Evolutionary conservation across 2,797 vertebrate species (phyloP).

Genomic region (Ctenochaetus hawaiiensis): DNA sequence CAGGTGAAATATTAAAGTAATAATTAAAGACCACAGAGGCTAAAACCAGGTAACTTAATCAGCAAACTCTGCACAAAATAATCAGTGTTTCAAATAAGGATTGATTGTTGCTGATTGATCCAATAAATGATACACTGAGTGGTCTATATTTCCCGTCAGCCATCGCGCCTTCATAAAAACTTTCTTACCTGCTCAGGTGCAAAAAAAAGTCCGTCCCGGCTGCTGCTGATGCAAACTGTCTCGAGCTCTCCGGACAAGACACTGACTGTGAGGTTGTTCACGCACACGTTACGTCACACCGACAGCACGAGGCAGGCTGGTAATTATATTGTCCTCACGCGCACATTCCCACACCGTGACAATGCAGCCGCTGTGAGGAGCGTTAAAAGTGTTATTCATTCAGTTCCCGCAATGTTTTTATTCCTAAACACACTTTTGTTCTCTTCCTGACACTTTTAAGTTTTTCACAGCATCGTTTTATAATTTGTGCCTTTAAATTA

Average conservation of each 20-base stretch:
- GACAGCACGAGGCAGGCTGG: conserved; percentile 42
- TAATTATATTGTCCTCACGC: conserved; percentile 59
- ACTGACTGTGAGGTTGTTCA: not conserved
- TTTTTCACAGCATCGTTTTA: not conserved
- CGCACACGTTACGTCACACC: conserved; percentile 9
- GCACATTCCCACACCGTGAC: conserved; percentile 48
- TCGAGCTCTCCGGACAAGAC: not conserved
- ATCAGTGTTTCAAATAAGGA: not conserved
- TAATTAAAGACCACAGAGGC: not conserved
- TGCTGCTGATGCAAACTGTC: not conserved
- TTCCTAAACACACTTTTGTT: not conserved
- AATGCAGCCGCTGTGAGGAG: not conserved
- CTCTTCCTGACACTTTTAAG: no score
- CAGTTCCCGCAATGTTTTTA: not conserved
- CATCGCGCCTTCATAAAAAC: no score
- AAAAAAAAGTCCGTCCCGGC: not conserved
- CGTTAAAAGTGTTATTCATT: not conserved
- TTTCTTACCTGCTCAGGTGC: no score
- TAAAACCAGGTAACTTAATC: not conserved
- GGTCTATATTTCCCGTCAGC: no score
- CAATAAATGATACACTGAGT: no score
- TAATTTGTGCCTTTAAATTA: no score
- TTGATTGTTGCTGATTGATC: not conserved
- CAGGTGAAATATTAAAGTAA: not conserved
- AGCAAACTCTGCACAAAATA: not conserved